Evolutionary conservation across 2,888 invertebrate species (phyloP), one percentile per base, ranked within the genome.

Genomic region (Caenorhabditis sp.): DNA sequence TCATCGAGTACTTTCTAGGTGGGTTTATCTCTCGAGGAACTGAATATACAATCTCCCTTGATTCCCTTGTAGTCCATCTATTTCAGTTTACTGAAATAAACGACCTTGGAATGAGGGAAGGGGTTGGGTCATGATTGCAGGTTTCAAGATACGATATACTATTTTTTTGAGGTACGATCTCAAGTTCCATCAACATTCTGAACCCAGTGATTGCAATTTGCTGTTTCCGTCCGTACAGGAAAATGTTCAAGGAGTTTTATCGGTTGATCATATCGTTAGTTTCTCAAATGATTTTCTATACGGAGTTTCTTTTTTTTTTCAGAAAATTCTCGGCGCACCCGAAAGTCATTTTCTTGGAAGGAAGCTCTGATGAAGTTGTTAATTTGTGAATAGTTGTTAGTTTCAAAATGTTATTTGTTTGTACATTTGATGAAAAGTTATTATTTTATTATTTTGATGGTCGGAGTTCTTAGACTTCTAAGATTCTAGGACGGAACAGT

Each of bases 131-230:
- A n/a, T n/a, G n/a, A n/a, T n/a, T n/a, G n/a, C n/a, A n/a, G n/a
- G n/a, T n/a, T n/a, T n/a, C n/a, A n/a, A n/a, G n/a, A n/a, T n/a
- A n/a, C n/a, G n/a, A n/a, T n/a, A n/a, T n/a, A n/a, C n/a, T n/a
- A n/a, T n/a, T 26, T 54, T 54, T 54, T 28, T 4, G 61, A 79
- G 79, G 79, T 8, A 82, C 82, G 16, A 82, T 82, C 47, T 82
- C 82, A 16, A 82, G 82, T 47, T 64, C 82, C 2, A 82, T 82
- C 12, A 82, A 76, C 35, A 82, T 82, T 10, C 51, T 82, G 44
- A 82, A 82, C 28, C 82, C 82, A 0, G 66, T 82, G 10, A 76
- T 82, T 41, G 82, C 76, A 2, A 76, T 82, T 4, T 64, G 70
- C 19, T 76, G 76, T 16, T 82, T 82, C 41, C 56, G 76, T 28